phyloP scores from a whole-genome alignment of 2,888 invertebrate species.

The Lithophane semibrunnea region DNA sequence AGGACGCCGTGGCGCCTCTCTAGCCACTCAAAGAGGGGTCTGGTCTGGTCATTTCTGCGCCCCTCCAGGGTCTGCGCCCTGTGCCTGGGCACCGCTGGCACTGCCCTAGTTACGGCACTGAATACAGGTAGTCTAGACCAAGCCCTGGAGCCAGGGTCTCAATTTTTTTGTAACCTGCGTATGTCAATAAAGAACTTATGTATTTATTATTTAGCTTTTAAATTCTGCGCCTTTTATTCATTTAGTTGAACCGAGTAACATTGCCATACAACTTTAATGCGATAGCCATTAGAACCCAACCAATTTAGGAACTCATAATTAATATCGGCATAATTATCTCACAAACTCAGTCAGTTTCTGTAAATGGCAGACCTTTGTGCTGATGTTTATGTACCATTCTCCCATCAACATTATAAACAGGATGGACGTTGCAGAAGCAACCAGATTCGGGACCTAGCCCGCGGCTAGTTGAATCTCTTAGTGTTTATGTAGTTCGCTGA shows the following conservation, averaged over 20 bases:
- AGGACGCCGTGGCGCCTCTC: too few relatives aligned
- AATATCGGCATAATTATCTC: slow-evolving; percentile 3
- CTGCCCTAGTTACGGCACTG: too few relatives aligned
- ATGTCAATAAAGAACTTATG: too few relatives aligned
- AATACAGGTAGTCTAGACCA: too few relatives aligned
- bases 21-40: too few relatives aligned
- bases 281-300: neutral
- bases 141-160: too few relatives aligned
- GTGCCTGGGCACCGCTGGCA: too few relatives aligned
- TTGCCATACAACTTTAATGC: neutral
- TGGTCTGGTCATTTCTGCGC: too few relatives aligned
- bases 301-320: slow-evolving; percentile 1
- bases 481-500: neutral
- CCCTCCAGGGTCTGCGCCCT: too few relatives aligned
- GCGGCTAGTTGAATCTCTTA: neutral
- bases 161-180: too few relatives aligned
- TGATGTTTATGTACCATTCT: neutral
- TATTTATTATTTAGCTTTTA: too few relatives aligned
- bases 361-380: neutral
- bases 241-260: neutral
- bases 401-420: neutral
- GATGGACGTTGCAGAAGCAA: neutral
- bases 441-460: neutral
- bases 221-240: neutral
- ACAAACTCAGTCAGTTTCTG: neutral